Base-by-base conservation (phyloP, 2,113 vertebrate genomes). In the Nothoprocta pentlandii region DNA sequence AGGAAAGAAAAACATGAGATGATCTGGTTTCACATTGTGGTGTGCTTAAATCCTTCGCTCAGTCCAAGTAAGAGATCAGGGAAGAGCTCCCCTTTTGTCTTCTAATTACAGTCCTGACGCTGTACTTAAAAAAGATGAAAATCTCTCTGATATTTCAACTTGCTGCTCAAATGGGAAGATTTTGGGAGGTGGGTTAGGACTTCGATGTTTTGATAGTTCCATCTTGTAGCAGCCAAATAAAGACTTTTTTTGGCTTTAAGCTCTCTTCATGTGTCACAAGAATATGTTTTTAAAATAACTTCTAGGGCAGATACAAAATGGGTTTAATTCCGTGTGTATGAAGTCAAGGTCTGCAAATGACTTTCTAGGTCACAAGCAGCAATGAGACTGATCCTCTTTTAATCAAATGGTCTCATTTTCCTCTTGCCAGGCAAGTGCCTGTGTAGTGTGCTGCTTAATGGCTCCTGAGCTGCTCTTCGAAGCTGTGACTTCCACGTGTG, bases 11-110 rank as follows among this genome's bases (percentile, higher is more conserved):
- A 96, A 97, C 75, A 92, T 87, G 81, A 97, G 87, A 95, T 96
- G 96, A 96, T 98, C 96, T 98, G 94, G 95, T 98, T 98, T 98
- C 97, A 96, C 92, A 66, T 66, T 89, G 93, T 92, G 95, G 75
- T 66, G 79, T 95, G 80, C 97, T 87, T 95, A 97, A 97, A 96
- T 97, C 97, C 91, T 86, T 71, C 39, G 44, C 80, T 96, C 77
- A 41, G 14, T 86, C 68, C 44, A 66, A 91, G 46, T 93, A 7
- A 3, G 41, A 61, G 39, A 89, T 74, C 28, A 30, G 2, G 80
- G 83, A 91, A 96, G 58, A 90, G 62, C 75, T 91, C 30, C 12
- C 93, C 13, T 54, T 76, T 96, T 92, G 67, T 46, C 73, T 64
- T 93, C 70, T 83, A 59, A 41, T 89, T 97, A 86, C 77, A 94